Evolutionary conservation across 1,140 invertebrate species (phyloP).

Genomic region (Amphibalanus amphitrite): DNA sequence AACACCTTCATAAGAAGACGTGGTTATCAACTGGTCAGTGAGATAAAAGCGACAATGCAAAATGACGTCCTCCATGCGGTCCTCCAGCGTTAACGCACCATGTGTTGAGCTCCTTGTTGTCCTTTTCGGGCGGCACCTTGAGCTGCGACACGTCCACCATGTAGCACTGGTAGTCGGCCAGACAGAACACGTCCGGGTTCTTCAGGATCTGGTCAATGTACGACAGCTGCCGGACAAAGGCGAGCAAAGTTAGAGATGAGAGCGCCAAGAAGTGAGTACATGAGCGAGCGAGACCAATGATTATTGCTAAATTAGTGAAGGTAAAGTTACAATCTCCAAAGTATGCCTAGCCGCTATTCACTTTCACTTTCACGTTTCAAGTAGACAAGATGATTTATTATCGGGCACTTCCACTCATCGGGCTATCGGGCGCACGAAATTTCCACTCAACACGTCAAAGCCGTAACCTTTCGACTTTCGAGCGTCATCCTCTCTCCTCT

Average conservation of each 20-base stretch:
- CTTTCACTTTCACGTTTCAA: no score
- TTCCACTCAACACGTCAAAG: no score
- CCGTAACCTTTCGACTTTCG: no score
- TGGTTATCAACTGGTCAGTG: no score
- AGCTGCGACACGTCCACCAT: conserved; percentile 69
- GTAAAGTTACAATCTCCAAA: neutral
- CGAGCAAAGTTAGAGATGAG: conserved; percentile 13
- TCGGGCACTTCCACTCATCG: no score
- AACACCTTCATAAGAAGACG: no score
- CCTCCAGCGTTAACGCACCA: neutral
- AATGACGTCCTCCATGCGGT: no score
- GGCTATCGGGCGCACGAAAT: no score
- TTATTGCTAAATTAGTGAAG: conserved; percentile 7
- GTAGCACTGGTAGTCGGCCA: conserved; percentile 75
- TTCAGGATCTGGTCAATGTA: conserved; percentile 69
- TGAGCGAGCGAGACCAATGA: no score
- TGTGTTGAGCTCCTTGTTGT: conserved; percentile 65
- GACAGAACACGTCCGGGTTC: conserved; percentile 83
- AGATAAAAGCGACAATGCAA: no score
- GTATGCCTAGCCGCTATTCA: neutral
- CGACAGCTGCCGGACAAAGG: conserved; percentile 42
- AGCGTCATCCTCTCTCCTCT: no score
- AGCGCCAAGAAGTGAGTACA: conserved; percentile 16
- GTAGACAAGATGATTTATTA: no score
- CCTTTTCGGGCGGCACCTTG: conserved; percentile 76